A percentile compares a stretch with the other conserved stretches of the same genome.
These are phyloP conservation scores for Denticeps clupeoides DNA, from an alignment of 2,797 vertebrate species.

Conservation along the genomic window DNA sequence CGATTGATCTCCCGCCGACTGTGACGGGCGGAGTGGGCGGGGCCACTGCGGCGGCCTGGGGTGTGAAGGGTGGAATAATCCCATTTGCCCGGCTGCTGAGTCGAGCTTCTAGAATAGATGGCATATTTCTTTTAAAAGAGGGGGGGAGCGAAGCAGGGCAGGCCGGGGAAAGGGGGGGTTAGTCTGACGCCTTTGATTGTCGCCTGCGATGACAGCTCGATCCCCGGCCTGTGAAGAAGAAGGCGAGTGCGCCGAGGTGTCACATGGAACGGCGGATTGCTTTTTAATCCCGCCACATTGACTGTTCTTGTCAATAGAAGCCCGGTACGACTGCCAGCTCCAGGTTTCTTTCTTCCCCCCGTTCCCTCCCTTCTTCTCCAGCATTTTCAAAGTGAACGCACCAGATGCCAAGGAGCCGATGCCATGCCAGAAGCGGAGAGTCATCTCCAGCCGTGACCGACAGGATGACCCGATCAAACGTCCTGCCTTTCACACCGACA, in stretches of 20 bases:
- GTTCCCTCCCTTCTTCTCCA: too few relatives aligned
- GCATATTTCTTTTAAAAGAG: constrained; percentile 48
- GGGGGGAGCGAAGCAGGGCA: constrained; percentile 11
- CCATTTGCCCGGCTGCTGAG: constrained; percentile 66
- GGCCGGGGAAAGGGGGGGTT: constrained; percentile 47
- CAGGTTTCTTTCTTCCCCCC: constrained; percentile 51
- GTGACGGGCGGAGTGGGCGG: constrained; percentile 47
- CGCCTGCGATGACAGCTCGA: constrained; percentile 58
- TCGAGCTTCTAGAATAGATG: constrained; percentile 59
- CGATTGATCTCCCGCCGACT: constrained; percentile 63
- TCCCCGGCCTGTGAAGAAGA: constrained; percentile 61
- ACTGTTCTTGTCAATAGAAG: constrained; percentile 68
- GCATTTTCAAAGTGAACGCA: too few relatives aligned
- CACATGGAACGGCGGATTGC: constrained; percentile 66
- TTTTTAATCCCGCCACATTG: constrained; percentile 70
- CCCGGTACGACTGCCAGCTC: constrained; percentile 67
- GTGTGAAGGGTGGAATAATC: constrained; percentile 62
- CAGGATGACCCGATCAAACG: too few relatives aligned
- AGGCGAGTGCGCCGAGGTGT: constrained; percentile 59
- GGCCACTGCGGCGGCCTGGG: constrained; percentile 18
- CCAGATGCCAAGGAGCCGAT: too few relatives aligned
- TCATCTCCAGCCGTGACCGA: too few relatives aligned
- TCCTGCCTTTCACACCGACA: too few relatives aligned
- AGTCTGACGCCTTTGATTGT: constrained; percentile 58
- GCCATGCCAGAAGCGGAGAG: too few relatives aligned